These are phyloP conservation scores for Gorsachius goisagi DNA, from an alignment of 2,113 vertebrate species.

Conservation along the genomic window DNA sequence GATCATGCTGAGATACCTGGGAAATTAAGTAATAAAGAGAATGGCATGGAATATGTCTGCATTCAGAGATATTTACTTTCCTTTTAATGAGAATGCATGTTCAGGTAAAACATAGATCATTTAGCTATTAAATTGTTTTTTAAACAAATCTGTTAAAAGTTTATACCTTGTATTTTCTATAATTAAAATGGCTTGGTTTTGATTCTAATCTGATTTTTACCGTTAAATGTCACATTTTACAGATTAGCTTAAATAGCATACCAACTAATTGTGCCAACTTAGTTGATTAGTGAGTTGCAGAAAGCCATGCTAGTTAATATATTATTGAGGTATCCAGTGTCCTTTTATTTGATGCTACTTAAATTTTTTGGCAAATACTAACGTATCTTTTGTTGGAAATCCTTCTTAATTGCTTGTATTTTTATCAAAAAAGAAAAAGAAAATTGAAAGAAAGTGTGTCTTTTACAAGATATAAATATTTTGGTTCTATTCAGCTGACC, in stretches of 20 bases:
- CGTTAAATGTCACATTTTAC: background rate
- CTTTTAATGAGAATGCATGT: constrained; percentile 75
- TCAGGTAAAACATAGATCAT: constrained; percentile 72
- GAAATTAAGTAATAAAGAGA: constrained; percentile 84
- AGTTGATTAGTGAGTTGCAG: background rate
- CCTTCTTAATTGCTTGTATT: background rate
- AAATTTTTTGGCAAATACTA: background rate
- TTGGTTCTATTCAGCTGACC: background rate
- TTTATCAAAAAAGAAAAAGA: background rate
- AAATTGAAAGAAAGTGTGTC: background rate
- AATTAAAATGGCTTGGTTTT: background rate
- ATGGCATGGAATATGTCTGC: constrained; percentile 62
- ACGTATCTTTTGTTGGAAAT: background rate
- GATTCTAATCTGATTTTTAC: constrained; percentile 25
- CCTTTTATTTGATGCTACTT: background rate
- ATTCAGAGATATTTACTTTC: constrained; percentile 70
- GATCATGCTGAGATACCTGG: constrained; percentile 82
- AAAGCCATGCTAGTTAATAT: background rate
- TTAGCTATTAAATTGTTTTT: constrained; percentile 69
- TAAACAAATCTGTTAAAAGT: constrained; percentile 66
- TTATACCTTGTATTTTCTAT: constrained; percentile 23
- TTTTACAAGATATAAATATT: background rate
- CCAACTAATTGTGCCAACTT: background rate
- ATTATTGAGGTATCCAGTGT: background rate
- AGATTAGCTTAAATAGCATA: background rate